Evolutionary conservation across 1,140 invertebrate species (phyloP).

Genomic region (Drosophila fuyamai): DNA sequence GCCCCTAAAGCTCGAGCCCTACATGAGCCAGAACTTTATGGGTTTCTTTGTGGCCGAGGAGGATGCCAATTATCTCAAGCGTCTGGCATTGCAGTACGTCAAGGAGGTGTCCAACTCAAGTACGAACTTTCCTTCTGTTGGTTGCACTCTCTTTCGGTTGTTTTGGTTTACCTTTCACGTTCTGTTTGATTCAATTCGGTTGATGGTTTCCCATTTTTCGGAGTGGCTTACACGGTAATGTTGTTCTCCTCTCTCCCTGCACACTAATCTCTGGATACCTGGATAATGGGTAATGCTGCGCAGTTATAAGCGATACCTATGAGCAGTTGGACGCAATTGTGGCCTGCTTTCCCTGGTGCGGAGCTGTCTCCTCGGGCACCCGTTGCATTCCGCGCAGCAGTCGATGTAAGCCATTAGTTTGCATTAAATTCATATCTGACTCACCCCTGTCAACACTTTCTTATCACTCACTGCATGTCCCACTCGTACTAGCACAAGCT

Average conservation of each 20-base stretch:
- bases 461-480: slow-evolving; percentile 32
- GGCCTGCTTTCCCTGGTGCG: slow-evolving; percentile 90
- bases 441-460: neutral
- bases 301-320: slow-evolving; percentile 87
- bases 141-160: slow-evolving; percentile 59
- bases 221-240: slow-evolving; percentile 69
- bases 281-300: slow-evolving; percentile 40
- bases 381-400: slow-evolving; percentile 84
- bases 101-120: slow-evolving; percentile 91
- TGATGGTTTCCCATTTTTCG: slow-evolving; percentile 46
- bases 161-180: slow-evolving; percentile 50
- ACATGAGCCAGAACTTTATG: slow-evolving; percentile 94
- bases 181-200: slow-evolving; percentile 49
- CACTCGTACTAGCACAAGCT: slow-evolving; percentile 3
- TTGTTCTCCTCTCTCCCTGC: slow-evolving; percentile 65
- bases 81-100: slow-evolving; percentile 90
- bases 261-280: slow-evolving; percentile 41
- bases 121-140: slow-evolving; percentile 84
- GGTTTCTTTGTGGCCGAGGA: slow-evolving; percentile 93
- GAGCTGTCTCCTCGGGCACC: slow-evolving; percentile 84
- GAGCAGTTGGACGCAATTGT: slow-evolving; percentile 89
- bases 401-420: slow-evolving; percentile 79
- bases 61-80: slow-evolving; percentile 91
- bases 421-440: slow-evolving; percentile 4
- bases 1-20: slow-evolving; percentile 90